Evolutionary conservation across 2,113 vertebrate genomes (phyloP), one percentile per base, ranked within the genome.

Genomic region (Piliocolobus tephrosceles): DNA sequence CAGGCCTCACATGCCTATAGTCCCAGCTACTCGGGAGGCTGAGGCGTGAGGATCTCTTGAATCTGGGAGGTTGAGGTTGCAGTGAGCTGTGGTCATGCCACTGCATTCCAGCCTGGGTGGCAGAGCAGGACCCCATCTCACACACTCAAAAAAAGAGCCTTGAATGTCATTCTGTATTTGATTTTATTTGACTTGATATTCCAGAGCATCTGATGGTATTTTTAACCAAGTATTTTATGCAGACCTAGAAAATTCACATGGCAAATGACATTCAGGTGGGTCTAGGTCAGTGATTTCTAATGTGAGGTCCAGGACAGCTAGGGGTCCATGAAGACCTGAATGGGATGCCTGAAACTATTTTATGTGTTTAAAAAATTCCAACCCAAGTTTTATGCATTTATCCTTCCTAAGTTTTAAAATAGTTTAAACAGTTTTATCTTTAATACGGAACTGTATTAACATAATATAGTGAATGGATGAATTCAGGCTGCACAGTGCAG

Each of bases 141-240:
- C 58, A 30, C 58, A 32, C 27, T 64, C 61, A 32, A 27, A 32
- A 64, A 32, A 64, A 64, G 27, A 64, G 61, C 12, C 61, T 64
- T 64, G 78, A 79, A 78, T 45, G n/a, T 64, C 89, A 68, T 89
- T 57, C 13, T 8, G 30, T 47, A 40, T 92, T 80, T 58, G 9
- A 43, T 52, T 95, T 73, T 16, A 43, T 66, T 47, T 47, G 78
- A 76, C 61, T 91, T 93, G 89, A 73, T 79, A 85, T 88, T 91
- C 66, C 40, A 93, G 38, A 55, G 73, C 86, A 84, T 40, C 83
- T 16, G 55, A 47, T 47, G 86, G 0, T 84, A 75, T 87, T 94
- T 88, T 91, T 70, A 76, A 96, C 30, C 13, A 78, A 75, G 88
- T 97, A 14, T 94, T 93, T 87, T 91, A 58, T 90, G 90, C 9